phyloP scores from a whole-genome alignment of 2,113 vertebrate species.

The Bagarius yarrelli region DNA sequence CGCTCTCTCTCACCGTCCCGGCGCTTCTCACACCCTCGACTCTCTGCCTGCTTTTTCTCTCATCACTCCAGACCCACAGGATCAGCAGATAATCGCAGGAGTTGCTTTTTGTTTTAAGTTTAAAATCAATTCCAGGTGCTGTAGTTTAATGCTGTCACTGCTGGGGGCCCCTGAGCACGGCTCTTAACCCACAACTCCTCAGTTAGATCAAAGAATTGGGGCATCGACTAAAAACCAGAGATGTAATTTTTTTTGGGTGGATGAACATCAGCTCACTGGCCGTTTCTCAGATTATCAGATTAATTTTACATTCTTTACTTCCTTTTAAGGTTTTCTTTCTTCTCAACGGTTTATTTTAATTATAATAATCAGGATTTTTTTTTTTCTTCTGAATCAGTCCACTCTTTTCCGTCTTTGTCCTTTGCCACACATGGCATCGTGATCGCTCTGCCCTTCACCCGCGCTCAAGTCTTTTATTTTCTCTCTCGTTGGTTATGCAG shows the following conservation, averaged over 20 bases:
- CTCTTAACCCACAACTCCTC: too few species aligned
- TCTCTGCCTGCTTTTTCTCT: not conserved
- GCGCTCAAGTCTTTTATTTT: not conserved
- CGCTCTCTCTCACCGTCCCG: too few species aligned
- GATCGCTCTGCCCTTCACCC: slow-evolving; percentile 26
- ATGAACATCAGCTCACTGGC: not conserved
- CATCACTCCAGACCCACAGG: slow-evolving; percentile 62
- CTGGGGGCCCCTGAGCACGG: too few species aligned
- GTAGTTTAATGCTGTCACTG: too few species aligned
- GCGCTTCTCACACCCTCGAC: too few species aligned
- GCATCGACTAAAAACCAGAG: too few species aligned
- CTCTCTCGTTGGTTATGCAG: slow-evolving; percentile 32
- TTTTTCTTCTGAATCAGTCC: slow-evolving; percentile 29
- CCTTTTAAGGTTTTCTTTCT: slow-evolving; percentile 24
- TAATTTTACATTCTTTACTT: slow-evolving; percentile 14
- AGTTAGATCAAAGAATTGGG: too few species aligned
- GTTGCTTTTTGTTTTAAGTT: slow-evolving; percentile 40
- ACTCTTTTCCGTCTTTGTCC: slow-evolving; percentile 29
- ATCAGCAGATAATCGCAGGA: slow-evolving; percentile 68
- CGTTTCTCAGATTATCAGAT: slow-evolving; percentile 18
- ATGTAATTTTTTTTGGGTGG: not conserved
- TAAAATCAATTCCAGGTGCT: too few species aligned
- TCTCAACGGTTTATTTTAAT: not conserved
- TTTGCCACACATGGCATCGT: slow-evolving; percentile 29
- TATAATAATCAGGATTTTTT: not conserved